Conservation (phyloP, 2,888 invertebrate species). For the Balanococcus diminutus region DNA sequence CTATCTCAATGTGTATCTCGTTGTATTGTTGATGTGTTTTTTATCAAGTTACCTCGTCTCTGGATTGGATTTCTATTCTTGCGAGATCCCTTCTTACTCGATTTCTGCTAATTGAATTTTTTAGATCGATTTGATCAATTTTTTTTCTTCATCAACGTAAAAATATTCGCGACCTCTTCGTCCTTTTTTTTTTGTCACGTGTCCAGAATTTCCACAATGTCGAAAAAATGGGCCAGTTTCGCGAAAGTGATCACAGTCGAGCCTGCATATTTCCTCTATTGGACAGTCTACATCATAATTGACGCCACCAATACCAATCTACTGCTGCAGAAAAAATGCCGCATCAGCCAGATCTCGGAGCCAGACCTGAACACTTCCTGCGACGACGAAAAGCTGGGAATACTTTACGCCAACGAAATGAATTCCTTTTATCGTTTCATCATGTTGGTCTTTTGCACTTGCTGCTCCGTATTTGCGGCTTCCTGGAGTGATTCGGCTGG, state of each 20-base stretch:
- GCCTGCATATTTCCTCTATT: not conserved
- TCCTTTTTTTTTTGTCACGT: too few species aligned
- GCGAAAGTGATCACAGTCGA: not conserved
- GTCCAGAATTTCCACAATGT: not conserved
- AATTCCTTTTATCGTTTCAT: not conserved
- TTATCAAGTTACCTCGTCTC: too few species aligned
- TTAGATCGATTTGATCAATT: too few species aligned
- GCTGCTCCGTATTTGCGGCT: not conserved
- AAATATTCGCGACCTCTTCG: too few species aligned
- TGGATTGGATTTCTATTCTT: too few species aligned
- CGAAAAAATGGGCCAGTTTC: not conserved
- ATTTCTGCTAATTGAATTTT: too few species aligned
- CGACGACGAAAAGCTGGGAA: not conserved
- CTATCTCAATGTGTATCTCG: too few species aligned
- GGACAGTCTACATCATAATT: not conserved
- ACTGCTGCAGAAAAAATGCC: slow-evolving; percentile 36
- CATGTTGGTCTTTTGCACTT: not conserved
- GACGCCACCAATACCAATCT: not conserved
- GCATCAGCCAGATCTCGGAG: not conserved
- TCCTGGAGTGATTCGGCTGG: slow-evolving; percentile 20
- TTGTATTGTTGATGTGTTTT: too few species aligned
- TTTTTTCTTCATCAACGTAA: too few species aligned
- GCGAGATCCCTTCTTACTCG: too few species aligned
- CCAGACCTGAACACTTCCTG: slow-evolving; percentile 44
- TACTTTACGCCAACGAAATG: not conserved